Evolutionary conservation across 2,888 invertebrate genomes (phyloP), one percentile per base, ranked within the genome.

Genomic region (Lithodes maja): DNA sequence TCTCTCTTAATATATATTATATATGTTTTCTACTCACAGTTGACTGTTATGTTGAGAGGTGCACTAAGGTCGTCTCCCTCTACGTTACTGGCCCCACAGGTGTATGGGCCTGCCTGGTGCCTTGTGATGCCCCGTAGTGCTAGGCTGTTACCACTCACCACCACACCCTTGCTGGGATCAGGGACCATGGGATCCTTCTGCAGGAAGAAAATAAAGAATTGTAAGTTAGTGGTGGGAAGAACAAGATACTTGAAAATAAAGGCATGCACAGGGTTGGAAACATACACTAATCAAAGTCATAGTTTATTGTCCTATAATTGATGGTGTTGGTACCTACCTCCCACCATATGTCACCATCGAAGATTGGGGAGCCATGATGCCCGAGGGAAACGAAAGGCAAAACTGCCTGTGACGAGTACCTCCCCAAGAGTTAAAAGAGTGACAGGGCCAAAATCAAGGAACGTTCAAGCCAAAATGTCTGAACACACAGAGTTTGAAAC

Each of bases 21-120:
- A n/a, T n/a, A n/a, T n/a, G n/a, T n/a, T n/a, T n/a, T n/a, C n/a
- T 50, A 89, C 91, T 91, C 52, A 91, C 91, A 91, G 77, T 89
- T 91, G 50, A 91, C 91, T 7, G 79, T 69, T 9, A 91, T 85
- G 80, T 68, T 87, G 17, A 91, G 77, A 0, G 89, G 89, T 2
- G 82, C 83, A 53, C 89, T 90, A 17, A 83, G 84, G 33, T 87
- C 87, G 53, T 91, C 91, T 1, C 91, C 91, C 71, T 91, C 91
- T 9, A 91, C 91, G 17, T 91, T 91, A 2, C 87, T 90, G 61
- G 91, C 91, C 15, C 87, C 74, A 55, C 91, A 91, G 17, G 87
- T 69, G 80, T 91, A 91, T n/a, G 85, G 89, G 1, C 91, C 91
- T 3, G 91, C 91, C 52, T 87, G 89, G 5, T 87, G 77, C 33